phyloP scores from a whole-genome alignment of 2,113 vertebrate genomes.

The Puntigrus tetrazona region DNA sequence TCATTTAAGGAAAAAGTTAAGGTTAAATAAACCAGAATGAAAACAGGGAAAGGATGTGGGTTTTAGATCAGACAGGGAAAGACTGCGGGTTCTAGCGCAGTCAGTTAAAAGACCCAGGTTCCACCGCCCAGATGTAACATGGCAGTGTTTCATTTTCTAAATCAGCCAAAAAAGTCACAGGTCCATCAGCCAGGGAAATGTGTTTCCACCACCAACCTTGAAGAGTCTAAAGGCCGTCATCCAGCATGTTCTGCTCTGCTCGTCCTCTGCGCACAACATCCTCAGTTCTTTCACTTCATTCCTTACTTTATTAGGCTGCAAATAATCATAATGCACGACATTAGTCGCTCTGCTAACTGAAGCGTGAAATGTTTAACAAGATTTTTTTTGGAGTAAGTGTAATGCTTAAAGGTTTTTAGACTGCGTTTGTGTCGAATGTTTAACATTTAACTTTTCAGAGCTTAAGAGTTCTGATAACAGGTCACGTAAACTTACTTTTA shows the following conservation, averaged over 20 bases:
- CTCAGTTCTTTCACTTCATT: constrained; percentile 89
- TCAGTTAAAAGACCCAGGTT: not conserved
- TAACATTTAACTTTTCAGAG: not conserved
- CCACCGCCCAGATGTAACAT: not conserved
- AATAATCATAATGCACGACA: constrained; percentile 26
- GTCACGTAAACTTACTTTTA: constrained; percentile 81
- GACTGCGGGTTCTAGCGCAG: not conserved
- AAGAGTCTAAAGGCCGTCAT: constrained; percentile 92
- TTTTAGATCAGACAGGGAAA: not conserved
- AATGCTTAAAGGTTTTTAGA: not conserved
- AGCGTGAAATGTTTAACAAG: not conserved
- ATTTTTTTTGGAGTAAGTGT: not conserved
- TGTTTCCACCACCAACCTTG: constrained; percentile 79
- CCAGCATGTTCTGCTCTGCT: constrained; percentile 91
- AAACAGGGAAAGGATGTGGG: not conserved
- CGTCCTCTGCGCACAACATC: constrained; percentile 93
- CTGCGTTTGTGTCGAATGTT: not conserved
- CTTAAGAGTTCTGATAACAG: not conserved
- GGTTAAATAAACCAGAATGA: not conserved
- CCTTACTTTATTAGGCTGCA: constrained; percentile 87
- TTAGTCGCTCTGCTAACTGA: not conserved
- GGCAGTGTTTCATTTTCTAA: not conserved
- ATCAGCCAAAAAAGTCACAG: not conserved
- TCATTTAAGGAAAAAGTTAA: not conserved
- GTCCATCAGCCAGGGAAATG: not conserved